Evolutionary conservation across 2,888 invertebrate genomes (phyloP), one percentile per base, ranked within the genome.

Genomic region (Andrena marginata): DNA sequence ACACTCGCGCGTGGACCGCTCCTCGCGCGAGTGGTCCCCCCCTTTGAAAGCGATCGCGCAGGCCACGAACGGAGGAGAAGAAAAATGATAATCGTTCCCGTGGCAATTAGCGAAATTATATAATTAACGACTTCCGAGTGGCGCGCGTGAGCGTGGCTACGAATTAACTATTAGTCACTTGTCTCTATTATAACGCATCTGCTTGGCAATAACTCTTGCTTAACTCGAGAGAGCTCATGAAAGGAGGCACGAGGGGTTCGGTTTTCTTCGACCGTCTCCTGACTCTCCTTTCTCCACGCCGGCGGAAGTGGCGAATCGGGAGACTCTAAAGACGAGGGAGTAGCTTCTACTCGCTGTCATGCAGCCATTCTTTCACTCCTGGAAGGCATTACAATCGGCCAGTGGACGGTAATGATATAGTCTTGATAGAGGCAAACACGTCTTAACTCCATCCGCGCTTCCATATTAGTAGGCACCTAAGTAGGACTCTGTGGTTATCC

Each of bases 371-470:
- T 82, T 87, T 70, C 74, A 72, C 71, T 74, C 63, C 69, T 60
- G 65, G 54, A 67, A 80, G 75, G 73, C 70, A 82, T 71, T 86
- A 80, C 78, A 75, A 81, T 85, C 77, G 77, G 59, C 51, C 80
- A 72, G 76, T 77, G 33, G 70, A 69, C 63, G 70, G 78, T 67
- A 69, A 76, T 85, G 80, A 82, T 82, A 81, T 72, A 81, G 67
- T 79, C 85, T 77, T 77, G 88, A 87, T 86, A 86, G 77, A 73
- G 60, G 62, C 74, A 82, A 86, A 86, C 84, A 87, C 81, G 76
- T 64, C 67, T 80, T 79, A 80, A 84, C 84, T 73, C 67, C 79
- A 77, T 78, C 80, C 81, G 71, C 83, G 83, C 89, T 87, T 88
- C 89, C 81, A 83, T 85, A 77, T 79, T 77, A 75, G 81, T 79